A percentile compares a stretch with the other conserved stretches of the same genome.
These are phyloP conservation scores for Cyphotilapia sp. DNA, from an alignment of 2,113 vertebrate species.

Conservation along the genomic window DNA sequence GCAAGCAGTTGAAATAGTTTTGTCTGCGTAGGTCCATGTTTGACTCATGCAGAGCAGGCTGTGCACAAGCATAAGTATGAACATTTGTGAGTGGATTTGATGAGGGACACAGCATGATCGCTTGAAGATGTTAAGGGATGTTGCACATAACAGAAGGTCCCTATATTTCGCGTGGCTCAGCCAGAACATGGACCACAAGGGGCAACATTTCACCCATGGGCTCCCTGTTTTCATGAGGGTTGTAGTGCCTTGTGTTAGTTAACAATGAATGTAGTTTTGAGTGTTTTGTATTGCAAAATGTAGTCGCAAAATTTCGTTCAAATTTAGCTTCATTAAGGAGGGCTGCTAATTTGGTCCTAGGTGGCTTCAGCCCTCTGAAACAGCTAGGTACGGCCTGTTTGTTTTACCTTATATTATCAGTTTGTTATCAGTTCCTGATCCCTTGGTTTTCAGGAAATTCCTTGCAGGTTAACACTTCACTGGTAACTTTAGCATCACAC, in stretches of 20 bases:
- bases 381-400: background rate
- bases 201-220: background rate
- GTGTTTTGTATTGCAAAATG: background rate
- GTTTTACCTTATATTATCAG: background rate
- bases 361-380: background rate
- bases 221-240: background rate
- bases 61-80: constrained; percentile 23
- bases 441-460: background rate
- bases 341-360: background rate
- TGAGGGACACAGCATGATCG: background rate
- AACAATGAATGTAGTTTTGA: background rate
- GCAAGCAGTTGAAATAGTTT: constrained; percentile 7
- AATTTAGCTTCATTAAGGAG: background rate
- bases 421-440: background rate
- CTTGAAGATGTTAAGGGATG: background rate
- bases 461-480: fast-evolving
- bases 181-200: background rate
- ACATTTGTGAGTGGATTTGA: constrained; percentile 3
- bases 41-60: constrained; percentile 3
- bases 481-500: background rate
- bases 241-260: background rate
- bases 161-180: background rate
- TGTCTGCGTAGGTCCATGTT: background rate
- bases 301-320: background rate
- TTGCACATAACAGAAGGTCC: background rate